phyloP scores from a whole-genome alignment of 2,797 vertebrate species.

The Erethizon dorsatum region DNA sequence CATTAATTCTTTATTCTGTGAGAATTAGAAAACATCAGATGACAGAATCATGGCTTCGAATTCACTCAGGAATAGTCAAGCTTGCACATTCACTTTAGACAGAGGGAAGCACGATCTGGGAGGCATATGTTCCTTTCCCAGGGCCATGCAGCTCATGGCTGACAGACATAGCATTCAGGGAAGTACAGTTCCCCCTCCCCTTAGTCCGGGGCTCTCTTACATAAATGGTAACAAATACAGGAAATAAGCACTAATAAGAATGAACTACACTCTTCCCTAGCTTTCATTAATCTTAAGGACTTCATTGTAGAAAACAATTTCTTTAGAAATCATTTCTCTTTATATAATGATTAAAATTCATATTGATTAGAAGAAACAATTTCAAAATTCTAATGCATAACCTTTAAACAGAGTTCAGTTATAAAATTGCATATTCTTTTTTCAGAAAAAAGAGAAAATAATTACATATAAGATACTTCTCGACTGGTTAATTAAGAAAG shows the following conservation, averaged over 20 bases:
- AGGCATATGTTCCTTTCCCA: background rate
- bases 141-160: background rate
- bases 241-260: background rate
- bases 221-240: background rate
- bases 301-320: background rate
- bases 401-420: background rate
- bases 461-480: background rate
- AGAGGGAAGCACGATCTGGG: background rate
- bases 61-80: constrained; percentile 43
- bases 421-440: background rate
- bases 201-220: background rate
- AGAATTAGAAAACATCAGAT: constrained; percentile 53
- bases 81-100: background rate
- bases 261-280: background rate
- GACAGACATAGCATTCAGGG: background rate
- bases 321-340: background rate
- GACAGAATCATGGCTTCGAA: constrained; percentile 35
- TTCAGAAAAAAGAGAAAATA: background rate
- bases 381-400: constrained; percentile 28
- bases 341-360: background rate
- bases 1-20: constrained; percentile 48
- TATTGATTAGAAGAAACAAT: background rate
- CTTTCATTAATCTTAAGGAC: background rate
- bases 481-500: background rate
- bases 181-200: background rate